A percentile compares a stretch with the other conserved stretches of the same genome.
phyloP scores from a whole-genome alignment of 2,888 invertebrate species.

The Spisula solida region DNA sequence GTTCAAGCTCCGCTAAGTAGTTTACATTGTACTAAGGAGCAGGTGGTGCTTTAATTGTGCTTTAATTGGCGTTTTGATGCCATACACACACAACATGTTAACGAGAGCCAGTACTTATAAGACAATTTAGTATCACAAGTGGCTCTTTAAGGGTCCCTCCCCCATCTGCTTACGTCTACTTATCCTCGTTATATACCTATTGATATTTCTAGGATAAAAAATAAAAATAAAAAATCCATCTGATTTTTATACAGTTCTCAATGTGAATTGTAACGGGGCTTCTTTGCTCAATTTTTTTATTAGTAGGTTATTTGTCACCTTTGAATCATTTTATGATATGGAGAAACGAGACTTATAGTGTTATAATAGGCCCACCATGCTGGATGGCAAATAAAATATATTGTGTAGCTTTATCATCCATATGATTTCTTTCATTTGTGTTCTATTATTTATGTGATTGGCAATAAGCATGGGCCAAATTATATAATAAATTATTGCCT shows the following conservation, averaged over 20 bases:
- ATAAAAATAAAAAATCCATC: background rate
- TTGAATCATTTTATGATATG: background rate
- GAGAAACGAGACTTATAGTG: background rate
- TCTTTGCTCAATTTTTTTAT: background rate
- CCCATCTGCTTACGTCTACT: background rate
- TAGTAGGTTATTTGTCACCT: background rate
- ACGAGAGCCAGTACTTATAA: background rate
- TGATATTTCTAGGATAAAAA: background rate
- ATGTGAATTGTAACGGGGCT: background rate
- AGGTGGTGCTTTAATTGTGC: background rate
- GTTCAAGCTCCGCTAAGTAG: background rate
- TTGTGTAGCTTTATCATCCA: background rate
- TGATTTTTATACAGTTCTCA: background rate
- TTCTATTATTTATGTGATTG: background rate
- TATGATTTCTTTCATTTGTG: background rate
- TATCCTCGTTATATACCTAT: background rate
- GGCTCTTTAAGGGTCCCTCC: background rate
- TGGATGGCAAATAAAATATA: constrained; percentile 10
- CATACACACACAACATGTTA: background rate
- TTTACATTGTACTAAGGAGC: background rate
- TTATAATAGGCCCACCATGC: background rate
- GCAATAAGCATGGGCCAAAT: background rate
- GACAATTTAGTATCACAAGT: background rate
- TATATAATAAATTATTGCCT: background rate
- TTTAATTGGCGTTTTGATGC: background rate